phyloP scores from a whole-genome alignment of 2,113 vertebrate genomes.

The Nannospalax galili region DNA sequence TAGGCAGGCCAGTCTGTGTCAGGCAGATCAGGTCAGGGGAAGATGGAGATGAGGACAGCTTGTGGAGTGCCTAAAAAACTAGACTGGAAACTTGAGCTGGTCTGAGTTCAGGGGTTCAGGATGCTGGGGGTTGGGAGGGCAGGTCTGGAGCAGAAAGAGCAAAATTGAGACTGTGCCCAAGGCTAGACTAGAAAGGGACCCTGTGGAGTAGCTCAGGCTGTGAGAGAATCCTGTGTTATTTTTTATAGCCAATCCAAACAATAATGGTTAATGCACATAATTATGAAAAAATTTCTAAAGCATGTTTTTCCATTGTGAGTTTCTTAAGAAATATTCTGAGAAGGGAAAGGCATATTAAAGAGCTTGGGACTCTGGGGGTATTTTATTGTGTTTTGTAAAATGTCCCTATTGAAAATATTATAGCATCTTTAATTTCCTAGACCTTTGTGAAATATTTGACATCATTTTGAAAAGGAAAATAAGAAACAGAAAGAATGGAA shows the following conservation, averaged over 20 bases:
- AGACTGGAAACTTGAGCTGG: no score
- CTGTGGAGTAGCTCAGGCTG: no score
- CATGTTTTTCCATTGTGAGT: background rate
- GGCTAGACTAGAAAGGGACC: no score
- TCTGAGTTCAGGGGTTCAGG: no score
- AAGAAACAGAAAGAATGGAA: background rate
- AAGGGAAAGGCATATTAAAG: background rate
- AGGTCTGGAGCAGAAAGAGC: no score
- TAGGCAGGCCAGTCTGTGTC: no score
- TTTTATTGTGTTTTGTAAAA: background rate
- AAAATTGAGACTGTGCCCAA: no score
- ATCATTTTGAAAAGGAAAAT: background rate
- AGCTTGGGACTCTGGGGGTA: background rate
- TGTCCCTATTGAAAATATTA: background rate
- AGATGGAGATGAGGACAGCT: no score
- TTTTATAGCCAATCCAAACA: background rate
- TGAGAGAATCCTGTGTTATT: background rate
- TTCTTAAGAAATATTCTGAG: conserved; percentile 1
- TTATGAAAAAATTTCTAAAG: background rate
- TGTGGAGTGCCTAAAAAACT: no score
- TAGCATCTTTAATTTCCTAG: background rate
- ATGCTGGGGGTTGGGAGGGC: no score
- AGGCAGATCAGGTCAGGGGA: no score
- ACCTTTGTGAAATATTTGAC: background rate
- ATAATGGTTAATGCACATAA: background rate